phyloP scores from a whole-genome alignment of 2,888 invertebrate genomes.

The Hirtodrosophila duncani region DNA sequence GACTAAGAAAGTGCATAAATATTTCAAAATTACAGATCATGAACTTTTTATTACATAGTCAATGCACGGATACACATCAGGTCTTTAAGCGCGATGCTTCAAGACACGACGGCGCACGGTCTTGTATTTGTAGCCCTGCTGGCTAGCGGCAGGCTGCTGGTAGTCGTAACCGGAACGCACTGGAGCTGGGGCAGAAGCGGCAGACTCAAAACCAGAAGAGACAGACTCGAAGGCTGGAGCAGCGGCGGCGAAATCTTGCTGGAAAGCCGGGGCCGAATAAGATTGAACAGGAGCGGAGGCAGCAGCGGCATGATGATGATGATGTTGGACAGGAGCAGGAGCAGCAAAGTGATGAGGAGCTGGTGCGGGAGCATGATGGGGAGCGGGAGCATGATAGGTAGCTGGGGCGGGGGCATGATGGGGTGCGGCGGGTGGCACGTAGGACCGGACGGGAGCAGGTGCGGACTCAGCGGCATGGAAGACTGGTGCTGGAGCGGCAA shows the following conservation, averaged over 20 bases:
- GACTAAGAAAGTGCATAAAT: too few relatives aligned
- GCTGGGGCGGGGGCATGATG: conserved; percentile 4
- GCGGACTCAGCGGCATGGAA: conserved; percentile 3
- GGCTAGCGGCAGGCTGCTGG: conserved; percentile 29
- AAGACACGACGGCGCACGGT: conserved; percentile 58
- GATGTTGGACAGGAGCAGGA: conserved; percentile 25
- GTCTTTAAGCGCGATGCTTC: conserved; percentile 54
- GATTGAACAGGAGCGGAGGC: conserved; percentile 26
- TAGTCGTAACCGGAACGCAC: conserved; percentile 45
- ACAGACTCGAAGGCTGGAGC: conserved; percentile 43
- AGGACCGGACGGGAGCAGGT: conserved; percentile 12
- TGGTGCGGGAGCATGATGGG: conserved; percentile 1
- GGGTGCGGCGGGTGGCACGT: conserved; percentile 9
- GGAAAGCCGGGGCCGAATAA: conserved; percentile 15
- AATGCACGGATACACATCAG: background rate
- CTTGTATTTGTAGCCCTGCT: conserved; percentile 56
- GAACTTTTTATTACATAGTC: conserved; percentile 22
- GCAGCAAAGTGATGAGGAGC: conserved; percentile 28
- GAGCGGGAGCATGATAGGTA: conserved; percentile 1
- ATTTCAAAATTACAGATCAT: background rate
- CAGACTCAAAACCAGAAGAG: conserved; percentile 32
- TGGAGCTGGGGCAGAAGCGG: conserved; percentile 45
- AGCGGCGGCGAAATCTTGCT: conserved; percentile 22
- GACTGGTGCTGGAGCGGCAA: conserved; percentile 17
- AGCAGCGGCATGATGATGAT: too few relatives aligned